Base-by-base conservation (phyloP, 2,113 vertebrate genomes). In the Microcebus tavaratra region DNA sequence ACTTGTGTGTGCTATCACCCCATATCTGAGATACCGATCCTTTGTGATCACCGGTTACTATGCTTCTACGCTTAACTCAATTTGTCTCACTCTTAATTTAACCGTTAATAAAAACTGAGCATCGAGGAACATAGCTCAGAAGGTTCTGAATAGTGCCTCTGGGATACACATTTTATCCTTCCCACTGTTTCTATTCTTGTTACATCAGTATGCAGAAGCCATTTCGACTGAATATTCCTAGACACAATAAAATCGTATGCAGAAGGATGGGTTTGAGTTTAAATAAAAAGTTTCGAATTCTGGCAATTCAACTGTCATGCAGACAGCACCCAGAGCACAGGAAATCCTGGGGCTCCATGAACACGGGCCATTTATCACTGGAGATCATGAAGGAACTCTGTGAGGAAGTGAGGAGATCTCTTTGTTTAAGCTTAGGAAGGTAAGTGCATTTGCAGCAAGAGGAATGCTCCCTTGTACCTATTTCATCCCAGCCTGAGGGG, bases 201-300 rank as follows among this genome's bases (percentile, higher is more conserved):
- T 97, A 96, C 94, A 97, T 97, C 98, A 97, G 98, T 98, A 98
- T 98, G 98, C 96, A 98, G 95, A 29, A 96, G 97, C 91, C 96
- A 97, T 97, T 98, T 98, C 96, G 92, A 81, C 96, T 85, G 95
- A 92, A 97, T 97, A 98, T 96, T 98, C 98, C 97, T 97, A 97
- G 98, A 98, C 97, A 98, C 97, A 93, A 94, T 96, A 98, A 98
- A 97, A 98, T 80, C 98, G 97, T 97, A 96, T 97, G 86, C 91
- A 96, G 96, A 98, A 97, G 36, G 48, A 83, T 61, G 67, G 70
- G 59, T 84, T 55, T 96, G 82, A 27, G 45, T 95, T 97, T 84
- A 80, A 96, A 93, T n/a, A 80, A 92, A 96, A 93, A 68, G 85
- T 70, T 86, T 79, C 63, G 23, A 75, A 80, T 59, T 65, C 63